Evolutionary conservation across 2,113 vertebrate genomes (phyloP).

Genomic region (Chauna torquata): DNA sequence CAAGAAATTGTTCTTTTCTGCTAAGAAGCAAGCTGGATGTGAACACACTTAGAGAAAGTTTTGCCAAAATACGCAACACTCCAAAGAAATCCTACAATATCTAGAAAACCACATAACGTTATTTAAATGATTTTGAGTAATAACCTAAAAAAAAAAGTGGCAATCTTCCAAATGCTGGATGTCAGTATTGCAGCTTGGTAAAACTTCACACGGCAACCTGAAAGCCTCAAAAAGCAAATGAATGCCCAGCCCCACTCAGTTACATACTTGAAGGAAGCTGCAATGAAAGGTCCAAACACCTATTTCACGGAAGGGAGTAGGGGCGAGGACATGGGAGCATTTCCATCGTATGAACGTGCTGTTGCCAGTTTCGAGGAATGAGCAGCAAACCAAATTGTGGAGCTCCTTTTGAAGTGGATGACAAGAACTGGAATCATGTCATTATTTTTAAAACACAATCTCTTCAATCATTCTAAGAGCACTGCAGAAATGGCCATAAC

Average conservation of each 20-base stretch:
- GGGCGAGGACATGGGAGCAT: background rate
- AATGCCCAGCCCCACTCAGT: background rate
- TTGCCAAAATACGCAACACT: background rate
- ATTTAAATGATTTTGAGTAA: background rate
- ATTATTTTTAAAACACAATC: background rate
- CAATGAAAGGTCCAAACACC: background rate
- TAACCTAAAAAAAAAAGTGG: background rate
- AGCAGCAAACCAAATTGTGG: background rate
- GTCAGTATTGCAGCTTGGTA: background rate
- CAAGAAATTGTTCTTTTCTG: background rate
- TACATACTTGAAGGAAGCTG: background rate
- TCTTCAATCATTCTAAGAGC: background rate
- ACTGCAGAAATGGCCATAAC: background rate
- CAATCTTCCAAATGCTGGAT: background rate
- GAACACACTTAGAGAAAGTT: background rate
- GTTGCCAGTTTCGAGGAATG: background rate
- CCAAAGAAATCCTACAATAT: background rate
- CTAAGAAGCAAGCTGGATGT: background rate
- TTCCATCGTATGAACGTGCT: background rate
- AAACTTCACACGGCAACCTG: background rate
- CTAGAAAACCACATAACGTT: background rate
- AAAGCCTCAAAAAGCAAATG: background rate
- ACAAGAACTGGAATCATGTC: background rate
- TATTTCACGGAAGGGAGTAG: background rate
- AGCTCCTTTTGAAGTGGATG: background rate